Base-by-base conservation (phyloP, 23 tunicate genomes). In the Ascidia mentula region DNA sequence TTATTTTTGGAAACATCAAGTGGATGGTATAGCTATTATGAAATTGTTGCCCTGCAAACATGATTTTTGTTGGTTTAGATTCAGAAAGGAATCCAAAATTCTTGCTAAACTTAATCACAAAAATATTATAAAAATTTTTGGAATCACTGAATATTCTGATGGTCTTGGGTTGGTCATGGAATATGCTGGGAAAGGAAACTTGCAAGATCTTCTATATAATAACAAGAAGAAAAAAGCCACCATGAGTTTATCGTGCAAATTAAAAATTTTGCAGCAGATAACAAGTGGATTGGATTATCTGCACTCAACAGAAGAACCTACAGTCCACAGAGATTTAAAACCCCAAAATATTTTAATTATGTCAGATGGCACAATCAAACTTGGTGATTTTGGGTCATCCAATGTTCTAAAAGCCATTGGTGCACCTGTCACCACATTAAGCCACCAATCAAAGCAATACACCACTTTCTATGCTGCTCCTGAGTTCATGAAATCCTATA, bases 311-410 rank as follows among this genome's bases (percentile, higher is more conserved):
- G 34, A 32, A 17, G 35, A 6, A 9, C 65, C 65, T 53, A 9
- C 46, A 24, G 81, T 77, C 18, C 81, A 77, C 46, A 70, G 81
- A 17, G 81, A 77, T 35, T 37, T 77, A 12, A 77, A 77, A 35
- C 69, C 81, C 13, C 81, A 77, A 46, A 77, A 77, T 46, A 45
- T 77, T 32, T 46, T 77, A 37, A 6, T 77, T 15, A 46, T 36
- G 39, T 45, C 12, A 32, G 69, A 77, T 77, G 6, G 32, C 13
- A 12, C 7, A 1, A 36, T 77, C 26, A 77, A 77, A 45, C 34
- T 77, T 45, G 71, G 70, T 40, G 81, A 77, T 46, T 77, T 77
- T 77, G 81, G 81, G 26, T 36, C 71, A 32, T 33, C 40, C 46
- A 38, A 74, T 35, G 40, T 74, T 74, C 40, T 37, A 5, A 74